Conservation (phyloP, 2,888 invertebrate species). For the Tiliacea citrago region DNA sequence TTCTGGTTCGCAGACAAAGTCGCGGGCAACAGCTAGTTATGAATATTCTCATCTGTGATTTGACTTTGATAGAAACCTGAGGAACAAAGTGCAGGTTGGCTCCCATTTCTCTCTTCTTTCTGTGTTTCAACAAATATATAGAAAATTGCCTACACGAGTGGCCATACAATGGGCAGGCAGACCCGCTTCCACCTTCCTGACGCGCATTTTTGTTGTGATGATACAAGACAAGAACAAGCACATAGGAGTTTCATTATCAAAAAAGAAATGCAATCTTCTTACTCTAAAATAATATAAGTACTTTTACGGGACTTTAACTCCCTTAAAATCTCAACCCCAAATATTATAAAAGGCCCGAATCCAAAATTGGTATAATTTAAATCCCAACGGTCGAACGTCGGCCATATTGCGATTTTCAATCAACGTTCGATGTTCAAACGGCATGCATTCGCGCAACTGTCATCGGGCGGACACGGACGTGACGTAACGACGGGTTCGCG, state of each 20-base stretch:
- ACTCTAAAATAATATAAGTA: no score
- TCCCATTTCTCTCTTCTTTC: background rate
- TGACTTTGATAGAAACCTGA: background rate
- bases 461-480: conserved; percentile 65
- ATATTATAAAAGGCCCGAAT: conserved; percentile 16
- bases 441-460: conserved; percentile 65
- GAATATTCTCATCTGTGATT: background rate
- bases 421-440: conserved; percentile 67
- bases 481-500: conserved; percentile 61
- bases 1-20: no score
- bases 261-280: background rate
- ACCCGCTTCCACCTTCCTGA: no score
- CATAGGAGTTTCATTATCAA: no score
- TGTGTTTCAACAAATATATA: no score
- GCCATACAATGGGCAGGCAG: no score
- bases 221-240: background rate
- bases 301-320: background rate
- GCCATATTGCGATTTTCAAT: conserved; percentile 66
- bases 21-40: no score
- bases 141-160: no score
- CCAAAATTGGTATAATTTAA: conserved; percentile 51
- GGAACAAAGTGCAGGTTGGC: background rate
- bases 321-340: background rate
- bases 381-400: conserved; percentile 54
- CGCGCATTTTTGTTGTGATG: no score